phyloP scores from a whole-genome alignment of 2,113 vertebrate species.

The mouse (Mus musculus) region DNA sequence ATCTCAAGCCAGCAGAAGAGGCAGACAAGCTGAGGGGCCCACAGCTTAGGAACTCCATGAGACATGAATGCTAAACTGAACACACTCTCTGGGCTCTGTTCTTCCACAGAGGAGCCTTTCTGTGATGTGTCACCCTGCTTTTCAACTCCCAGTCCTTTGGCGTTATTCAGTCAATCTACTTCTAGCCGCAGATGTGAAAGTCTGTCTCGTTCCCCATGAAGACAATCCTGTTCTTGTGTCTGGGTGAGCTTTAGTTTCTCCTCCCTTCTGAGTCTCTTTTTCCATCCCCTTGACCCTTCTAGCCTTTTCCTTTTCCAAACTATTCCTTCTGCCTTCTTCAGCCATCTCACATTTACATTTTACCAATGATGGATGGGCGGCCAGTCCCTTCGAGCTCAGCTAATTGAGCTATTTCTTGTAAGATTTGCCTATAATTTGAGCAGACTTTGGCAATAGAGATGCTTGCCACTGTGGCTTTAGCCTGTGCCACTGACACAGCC shows the following conservation, averaged over 20 bases:
- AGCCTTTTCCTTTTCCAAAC: neutral
- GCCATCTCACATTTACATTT: neutral
- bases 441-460: conserved; percentile 31
- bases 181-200: neutral
- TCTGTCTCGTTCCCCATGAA: neutral
- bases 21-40: neutral
- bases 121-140: neutral
- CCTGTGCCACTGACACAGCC: neutral
- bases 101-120: neutral
- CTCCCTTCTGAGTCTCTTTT: neutral
- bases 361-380: neutral
- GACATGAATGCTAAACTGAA: neutral
- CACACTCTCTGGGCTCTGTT: neutral
- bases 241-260: neutral
- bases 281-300: neutral
- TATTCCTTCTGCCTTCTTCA: neutral
- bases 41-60: neutral
- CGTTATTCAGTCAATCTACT: neutral
- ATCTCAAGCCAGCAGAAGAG: neutral
- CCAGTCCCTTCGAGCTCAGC: neutral
- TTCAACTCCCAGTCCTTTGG: neutral
- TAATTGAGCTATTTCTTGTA: conserved; percentile 42
- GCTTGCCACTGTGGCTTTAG: neutral
- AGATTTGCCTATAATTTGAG: conserved; percentile 23
- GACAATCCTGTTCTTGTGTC: neutral